Evolutionary conservation across 2,113 vertebrate genomes (phyloP).

Genomic region (Nothoprocta perdicaria): DNA sequence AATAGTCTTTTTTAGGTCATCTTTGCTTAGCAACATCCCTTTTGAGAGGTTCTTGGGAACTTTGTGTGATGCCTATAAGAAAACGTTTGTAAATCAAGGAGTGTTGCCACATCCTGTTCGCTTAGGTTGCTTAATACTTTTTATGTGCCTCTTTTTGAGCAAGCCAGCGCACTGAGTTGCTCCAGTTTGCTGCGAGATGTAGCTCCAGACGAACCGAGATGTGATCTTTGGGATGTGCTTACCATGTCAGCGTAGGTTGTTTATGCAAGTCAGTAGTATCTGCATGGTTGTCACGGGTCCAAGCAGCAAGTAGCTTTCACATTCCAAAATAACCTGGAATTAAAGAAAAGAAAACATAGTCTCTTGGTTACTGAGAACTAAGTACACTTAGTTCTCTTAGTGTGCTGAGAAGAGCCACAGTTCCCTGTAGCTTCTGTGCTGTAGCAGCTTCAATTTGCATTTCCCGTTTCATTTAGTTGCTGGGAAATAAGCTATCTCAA

Average conservation of each 20-base stretch:
- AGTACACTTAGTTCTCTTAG: too few species aligned
- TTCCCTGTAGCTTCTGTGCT: too few species aligned
- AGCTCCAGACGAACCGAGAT: background rate
- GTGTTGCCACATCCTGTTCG: background rate
- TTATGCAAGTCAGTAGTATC: background rate
- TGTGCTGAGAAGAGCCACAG: too few species aligned
- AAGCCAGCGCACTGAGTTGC: background rate
- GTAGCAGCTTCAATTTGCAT: background rate
- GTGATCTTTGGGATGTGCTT: background rate
- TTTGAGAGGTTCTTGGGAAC: slow-evolving; percentile 19
- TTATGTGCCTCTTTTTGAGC: background rate
- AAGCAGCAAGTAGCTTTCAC: slow-evolving; percentile 13
- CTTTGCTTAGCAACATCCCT: slow-evolving; percentile 14
- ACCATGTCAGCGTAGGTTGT: slow-evolving; percentile 13
- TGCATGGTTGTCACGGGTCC: slow-evolving; percentile 31
- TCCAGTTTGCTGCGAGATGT: background rate
- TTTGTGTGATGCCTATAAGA: background rate
- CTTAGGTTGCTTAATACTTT: background rate
- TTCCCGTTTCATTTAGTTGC: background rate
- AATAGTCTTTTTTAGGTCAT: background rate
- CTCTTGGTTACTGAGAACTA: background rate
- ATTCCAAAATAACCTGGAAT: slow-evolving; percentile 54
- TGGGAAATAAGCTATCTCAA: background rate
- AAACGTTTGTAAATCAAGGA: background rate
- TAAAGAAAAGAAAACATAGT: slow-evolving; percentile 4